Conservation (phyloP, 1,140 invertebrate genomes). For the Laupala kohalensis region DNA sequence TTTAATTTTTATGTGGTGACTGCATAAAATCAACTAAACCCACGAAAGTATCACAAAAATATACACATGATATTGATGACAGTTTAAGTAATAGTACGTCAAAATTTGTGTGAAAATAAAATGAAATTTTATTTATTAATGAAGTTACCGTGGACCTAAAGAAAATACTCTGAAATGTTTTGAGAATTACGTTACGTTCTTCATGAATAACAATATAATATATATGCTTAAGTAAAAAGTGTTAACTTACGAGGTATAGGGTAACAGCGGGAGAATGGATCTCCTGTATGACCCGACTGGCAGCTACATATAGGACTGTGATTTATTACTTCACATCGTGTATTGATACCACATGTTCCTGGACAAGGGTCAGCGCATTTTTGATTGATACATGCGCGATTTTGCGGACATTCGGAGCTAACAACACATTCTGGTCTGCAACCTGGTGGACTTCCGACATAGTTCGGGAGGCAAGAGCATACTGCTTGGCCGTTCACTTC, state of each 20-base stretch:
- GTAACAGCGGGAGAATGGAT: constrained; percentile 41
- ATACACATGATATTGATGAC: constrained; percentile 2
- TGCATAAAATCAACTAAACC: constrained; percentile 17
- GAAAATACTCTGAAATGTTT: background rate
- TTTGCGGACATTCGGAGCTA: constrained; percentile 45
- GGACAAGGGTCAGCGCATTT: constrained; percentile 52
- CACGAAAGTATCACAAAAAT: background rate
- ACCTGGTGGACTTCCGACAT: constrained; percentile 56
- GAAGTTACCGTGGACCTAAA: no score
- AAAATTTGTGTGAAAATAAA: background rate
- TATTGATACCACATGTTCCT: constrained; percentile 48
- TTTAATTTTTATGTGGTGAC: constrained; percentile 14
- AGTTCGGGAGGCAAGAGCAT: constrained; percentile 55
- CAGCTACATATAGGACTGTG: constrained; percentile 50
- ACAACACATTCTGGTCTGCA: constrained; percentile 24
- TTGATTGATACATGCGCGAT: constrained; percentile 44
- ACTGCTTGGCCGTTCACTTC: constrained; percentile 31
- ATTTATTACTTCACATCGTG: constrained; percentile 48
- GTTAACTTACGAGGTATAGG: constrained; percentile 21
- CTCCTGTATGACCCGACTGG: constrained; percentile 40
- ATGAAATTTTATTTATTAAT: background rate
- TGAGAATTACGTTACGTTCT: background rate
- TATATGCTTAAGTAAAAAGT: background rate
- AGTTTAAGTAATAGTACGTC: constrained; percentile 18
- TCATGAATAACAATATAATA: background rate